Conservation (phyloP, 2,888 invertebrate genomes). For the Ephialtes manifestator region DNA sequence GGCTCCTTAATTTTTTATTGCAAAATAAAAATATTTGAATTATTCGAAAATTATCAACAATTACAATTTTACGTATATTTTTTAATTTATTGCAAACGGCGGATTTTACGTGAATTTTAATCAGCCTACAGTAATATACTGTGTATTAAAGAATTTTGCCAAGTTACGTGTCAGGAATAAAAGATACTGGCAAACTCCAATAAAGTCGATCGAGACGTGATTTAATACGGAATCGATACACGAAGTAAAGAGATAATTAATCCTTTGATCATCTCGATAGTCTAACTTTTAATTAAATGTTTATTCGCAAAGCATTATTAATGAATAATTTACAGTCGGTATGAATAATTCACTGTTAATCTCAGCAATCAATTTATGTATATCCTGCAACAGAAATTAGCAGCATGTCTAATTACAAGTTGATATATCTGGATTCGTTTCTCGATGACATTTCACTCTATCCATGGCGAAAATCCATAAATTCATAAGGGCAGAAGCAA, state of each 20-base stretch:
- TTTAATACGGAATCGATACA: neutral
- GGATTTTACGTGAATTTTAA: neutral
- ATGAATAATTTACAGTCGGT: slow-evolving; percentile 9
- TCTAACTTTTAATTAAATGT: slow-evolving; percentile 19
- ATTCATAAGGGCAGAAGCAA: neutral
- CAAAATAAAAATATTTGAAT: no score
- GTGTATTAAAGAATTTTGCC: neutral
- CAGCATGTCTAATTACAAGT: slow-evolving; percentile 8
- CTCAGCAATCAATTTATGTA: slow-evolving; percentile 21
- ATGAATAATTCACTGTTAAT: slow-evolving; percentile 28
- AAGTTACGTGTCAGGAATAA: slow-evolving; percentile 20
- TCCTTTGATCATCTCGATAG: slow-evolving; percentile 20
- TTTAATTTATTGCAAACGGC: neutral
- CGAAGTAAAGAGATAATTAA: slow-evolving; percentile 13
- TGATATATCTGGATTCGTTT: neutral
- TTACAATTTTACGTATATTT: no score
- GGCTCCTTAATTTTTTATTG: no score
- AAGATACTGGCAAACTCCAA: neutral
- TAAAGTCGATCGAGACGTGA: slow-evolving; percentile 21
- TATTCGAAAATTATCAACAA: no score
- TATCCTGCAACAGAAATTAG: neutral
- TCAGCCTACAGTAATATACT: neutral
- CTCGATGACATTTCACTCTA: slow-evolving; percentile 1
- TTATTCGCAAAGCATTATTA: slow-evolving; percentile 13
- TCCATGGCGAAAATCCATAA: neutral